These are phyloP conservation scores for Anolis carolinensis DNA, from an alignment of 2,113 vertebrate species.

Conservation along the genomic window DNA sequence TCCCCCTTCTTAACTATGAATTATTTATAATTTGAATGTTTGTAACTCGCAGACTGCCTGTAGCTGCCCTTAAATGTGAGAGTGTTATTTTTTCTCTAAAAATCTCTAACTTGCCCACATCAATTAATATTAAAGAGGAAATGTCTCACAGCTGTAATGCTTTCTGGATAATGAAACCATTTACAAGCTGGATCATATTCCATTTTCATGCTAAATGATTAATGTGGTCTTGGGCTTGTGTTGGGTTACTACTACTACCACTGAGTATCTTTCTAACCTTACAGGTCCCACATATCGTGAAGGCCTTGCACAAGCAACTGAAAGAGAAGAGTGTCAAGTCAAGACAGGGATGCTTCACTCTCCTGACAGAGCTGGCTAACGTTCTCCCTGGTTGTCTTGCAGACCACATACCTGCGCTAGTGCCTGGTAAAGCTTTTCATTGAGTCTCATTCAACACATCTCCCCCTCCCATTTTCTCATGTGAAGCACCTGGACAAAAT, in stretches of 20 bases:
- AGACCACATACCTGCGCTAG: conserved; percentile 83
- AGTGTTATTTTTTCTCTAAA: neutral
- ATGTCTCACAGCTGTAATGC: neutral
- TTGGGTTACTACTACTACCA: neutral
- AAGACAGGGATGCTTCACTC: conserved; percentile 89
- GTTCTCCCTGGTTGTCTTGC: conserved; percentile 87
- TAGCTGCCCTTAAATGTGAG: too few species aligned
- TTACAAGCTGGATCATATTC: neutral
- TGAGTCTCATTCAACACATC: neutral
- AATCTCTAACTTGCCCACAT: neutral
- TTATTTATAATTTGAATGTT: too few species aligned
- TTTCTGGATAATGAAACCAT: neutral
- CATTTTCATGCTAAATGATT: neutral
- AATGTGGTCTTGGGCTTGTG: neutral
- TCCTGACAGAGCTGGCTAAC: conserved; percentile 85
- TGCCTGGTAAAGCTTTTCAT: conserved; percentile 81
- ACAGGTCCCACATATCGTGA: conserved; percentile 88
- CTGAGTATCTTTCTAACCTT: conserved; percentile 20
- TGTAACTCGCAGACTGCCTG: too few species aligned
- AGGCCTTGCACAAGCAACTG: conserved; percentile 88
- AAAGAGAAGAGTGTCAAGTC: conserved; percentile 88
- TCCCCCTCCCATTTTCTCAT: neutral
- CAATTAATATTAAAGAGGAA: neutral
- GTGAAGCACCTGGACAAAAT: neutral
- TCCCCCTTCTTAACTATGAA: too few species aligned